These are phyloP conservation scores for Cancer borealis DNA, from an alignment of 2,888 invertebrate genomes.

Conservation along the genomic window DNA sequence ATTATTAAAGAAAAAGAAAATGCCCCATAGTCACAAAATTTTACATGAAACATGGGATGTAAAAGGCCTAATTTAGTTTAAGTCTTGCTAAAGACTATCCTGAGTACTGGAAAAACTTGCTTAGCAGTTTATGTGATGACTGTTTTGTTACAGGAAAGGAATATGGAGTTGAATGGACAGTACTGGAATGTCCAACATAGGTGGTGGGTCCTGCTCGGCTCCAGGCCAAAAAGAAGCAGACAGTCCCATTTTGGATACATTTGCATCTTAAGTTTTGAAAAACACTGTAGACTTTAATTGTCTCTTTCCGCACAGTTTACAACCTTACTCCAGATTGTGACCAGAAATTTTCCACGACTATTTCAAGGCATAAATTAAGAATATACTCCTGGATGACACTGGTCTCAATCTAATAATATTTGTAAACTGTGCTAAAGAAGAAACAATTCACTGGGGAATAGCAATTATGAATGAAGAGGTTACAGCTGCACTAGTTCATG, in stretches of 20 bases:
- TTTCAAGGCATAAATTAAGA: background rate
- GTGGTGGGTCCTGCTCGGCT: background rate
- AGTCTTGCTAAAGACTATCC: slow-evolving; percentile 22
- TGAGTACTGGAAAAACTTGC: slow-evolving; percentile 43
- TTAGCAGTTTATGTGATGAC: background rate
- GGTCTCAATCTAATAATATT: background rate
- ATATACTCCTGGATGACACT: slow-evolving; percentile 14
- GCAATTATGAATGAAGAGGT: slow-evolving; percentile 33
- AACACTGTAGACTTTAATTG: background rate
- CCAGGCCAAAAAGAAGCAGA: background rate
- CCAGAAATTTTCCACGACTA: background rate
- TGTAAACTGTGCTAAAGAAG: background rate
- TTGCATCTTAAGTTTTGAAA: background rate
- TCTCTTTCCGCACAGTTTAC: background rate
- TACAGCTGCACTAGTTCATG: slow-evolving; percentile 47
- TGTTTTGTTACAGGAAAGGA: slow-evolving; percentile 18
- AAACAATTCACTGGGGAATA: slow-evolving; percentile 44
- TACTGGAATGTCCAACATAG: slow-evolving; percentile 35
- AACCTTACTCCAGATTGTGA: slow-evolving; percentile 5
- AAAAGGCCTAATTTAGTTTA: background rate
- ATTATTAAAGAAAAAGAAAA: background rate
- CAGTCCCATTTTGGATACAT: slow-evolving; percentile 9
- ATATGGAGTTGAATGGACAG: background rate
- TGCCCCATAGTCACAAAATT: background rate
- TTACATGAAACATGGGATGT: background rate